Percentiles rank a stretch among this genome's conserved stretches.
phyloP scores from a whole-genome alignment of 1,140 invertebrate species.

The Orius insidiosus region DNA sequence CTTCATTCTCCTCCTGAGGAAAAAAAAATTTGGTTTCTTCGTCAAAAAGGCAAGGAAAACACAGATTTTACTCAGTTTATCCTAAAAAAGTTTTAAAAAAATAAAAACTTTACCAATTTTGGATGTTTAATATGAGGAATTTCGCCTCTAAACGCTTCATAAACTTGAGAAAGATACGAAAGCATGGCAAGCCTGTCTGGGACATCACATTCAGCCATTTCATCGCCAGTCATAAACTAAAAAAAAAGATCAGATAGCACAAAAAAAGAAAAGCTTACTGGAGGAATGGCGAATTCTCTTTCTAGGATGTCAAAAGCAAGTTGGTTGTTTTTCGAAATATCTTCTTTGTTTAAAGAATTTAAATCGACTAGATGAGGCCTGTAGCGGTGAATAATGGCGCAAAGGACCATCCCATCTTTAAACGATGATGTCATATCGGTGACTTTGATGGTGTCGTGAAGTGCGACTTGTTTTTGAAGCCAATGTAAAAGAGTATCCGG shows the following conservation, averaged over 20 bases:
- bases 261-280: constrained; percentile 32
- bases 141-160: constrained; percentile 63
- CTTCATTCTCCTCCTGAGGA: constrained; percentile 17
- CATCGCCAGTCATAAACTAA: constrained; percentile 57
- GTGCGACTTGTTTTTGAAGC: constrained; percentile 53
- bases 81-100: not conserved
- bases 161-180: constrained; percentile 73
- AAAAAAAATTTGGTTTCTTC: too few relatives aligned
- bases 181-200: constrained; percentile 62
- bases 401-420: constrained; percentile 57
- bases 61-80: not conserved
- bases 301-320: constrained; percentile 66
- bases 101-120: constrained; percentile 38
- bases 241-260: constrained; percentile 15
- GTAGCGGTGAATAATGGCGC: constrained; percentile 70
- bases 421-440: constrained; percentile 53
- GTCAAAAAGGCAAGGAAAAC: not conserved
- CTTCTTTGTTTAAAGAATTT: constrained; percentile 40
- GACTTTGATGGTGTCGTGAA: constrained; percentile 45
- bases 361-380: constrained; percentile 75
- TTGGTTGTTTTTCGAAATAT: constrained; percentile 53
- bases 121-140: constrained; percentile 64
- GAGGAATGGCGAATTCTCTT: constrained; percentile 54
- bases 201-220: constrained; percentile 50
- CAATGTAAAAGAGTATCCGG: constrained; percentile 57